Evolutionary conservation across 2,797 vertebrate genomes (phyloP), one percentile per base, ranked within the genome.

Genomic region (Valencia hispanica): DNA sequence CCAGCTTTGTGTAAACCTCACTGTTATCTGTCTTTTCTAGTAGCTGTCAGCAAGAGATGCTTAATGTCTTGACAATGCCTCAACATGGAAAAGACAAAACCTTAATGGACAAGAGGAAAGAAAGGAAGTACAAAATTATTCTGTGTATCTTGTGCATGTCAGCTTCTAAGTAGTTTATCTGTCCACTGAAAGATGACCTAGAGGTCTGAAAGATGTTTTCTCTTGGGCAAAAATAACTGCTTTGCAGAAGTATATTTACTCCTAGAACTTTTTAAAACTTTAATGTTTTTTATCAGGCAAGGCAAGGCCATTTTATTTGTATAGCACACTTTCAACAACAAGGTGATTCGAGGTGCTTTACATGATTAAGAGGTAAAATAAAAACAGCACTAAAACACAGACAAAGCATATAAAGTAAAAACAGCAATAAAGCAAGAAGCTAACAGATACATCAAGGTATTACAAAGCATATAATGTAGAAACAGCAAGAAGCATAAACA

Each of bases 21-120:
- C 22, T 74, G 87, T 86, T 89, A 89, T 87, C 90, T 75, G 80
- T 73, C 77, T 87, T 75, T 89, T 85, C 81, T 84, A 80, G 50
- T 47, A 72, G 65, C 77, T 92, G 89, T 85, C 89, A 88, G 79
- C 70, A 20, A 48, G 70, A 83, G 74, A 88, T 75, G 79, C 85
- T 78, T 80, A 87, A 80, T 53, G 74, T 78, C 84, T 86, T 86
- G 75, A 77, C 79, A 86, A 86, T 84, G 86, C 87, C 83, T 90
- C 84, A 80, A 66, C 36, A 15, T 66, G 39, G 36, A 25, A 0
- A 15, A 34, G 30, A 3, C 30, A 50, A 34, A 11, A 48, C 22
- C 9, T 53, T 34, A 25, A 48, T 32, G 32, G 43, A 48, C 27
- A 30, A 2, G 9, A 36, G 36, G 48, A 71, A 15, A 53, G 32